Base-by-base conservation (phyloP, 2,888 invertebrate genomes). In the Chydorus sphaericus region DNA sequence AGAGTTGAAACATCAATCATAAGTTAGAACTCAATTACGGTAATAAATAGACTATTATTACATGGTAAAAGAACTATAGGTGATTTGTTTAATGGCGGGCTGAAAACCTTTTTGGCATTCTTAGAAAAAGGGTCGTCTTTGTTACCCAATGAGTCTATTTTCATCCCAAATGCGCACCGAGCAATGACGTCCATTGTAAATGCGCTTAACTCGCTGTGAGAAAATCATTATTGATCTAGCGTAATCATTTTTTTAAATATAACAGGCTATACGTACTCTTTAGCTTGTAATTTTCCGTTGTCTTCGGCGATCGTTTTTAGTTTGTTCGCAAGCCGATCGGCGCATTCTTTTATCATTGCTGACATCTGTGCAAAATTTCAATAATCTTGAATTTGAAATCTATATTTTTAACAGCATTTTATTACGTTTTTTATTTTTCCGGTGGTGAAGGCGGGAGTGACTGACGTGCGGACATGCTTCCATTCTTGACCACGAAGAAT, bases 401-500 rank as follows among this genome's bases (percentile, higher is more conserved):
- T 33, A 11, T 33, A 11, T 33, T 33, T 33, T 14, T 33, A 33
- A 11, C n/a, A 11, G 10, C 10, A 11, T 33, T 33, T 33, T 11
- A 10, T 33, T 10, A 11, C n/a, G 10, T 33, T 33, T 11, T 33
- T 33, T 11, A 11, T 33, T 14, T 14, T 14, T 10, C n/a, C 10
- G 36, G n/a, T 11, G n/a, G n/a, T 33, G n/a, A 33, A 33, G 10
- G 36, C 36, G 36, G n/a, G 55, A 4, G 29, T 39, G 5, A 50
- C 31, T 14, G 49, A 20, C n/a, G 49, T 23, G 29, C 49, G 49
- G 11, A 49, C 16, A 26, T 28, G 11, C 26, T 28, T 20, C 49
- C 49, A 49, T 28, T 49, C 49, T 20, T 49, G 49, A 28, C 26
- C 49, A n/a, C 20, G 18, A 18, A 49, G 18, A 49, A 49, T 11